Evolutionary conservation across 2,113 vertebrate genomes (phyloP), one percentile per base, ranked within the genome.

Genomic region (Ochotona princeps): DNA sequence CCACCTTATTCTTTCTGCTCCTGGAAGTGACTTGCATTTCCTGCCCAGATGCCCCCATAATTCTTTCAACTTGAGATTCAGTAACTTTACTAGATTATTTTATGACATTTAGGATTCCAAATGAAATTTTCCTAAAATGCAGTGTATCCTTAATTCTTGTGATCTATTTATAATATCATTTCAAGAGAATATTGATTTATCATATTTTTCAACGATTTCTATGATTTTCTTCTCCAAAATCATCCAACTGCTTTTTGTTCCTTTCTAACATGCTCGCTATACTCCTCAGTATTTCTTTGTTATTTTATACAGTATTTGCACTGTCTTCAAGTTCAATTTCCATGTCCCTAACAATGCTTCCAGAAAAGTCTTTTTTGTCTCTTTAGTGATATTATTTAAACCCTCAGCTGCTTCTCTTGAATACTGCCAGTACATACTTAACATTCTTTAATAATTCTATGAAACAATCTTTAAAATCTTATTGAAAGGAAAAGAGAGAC

Each of bases 31-130:
- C 88, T 76, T 89, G 49, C 38, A 60, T 96, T 93, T 90, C 75
- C 75, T 94, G 30, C 26, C 69, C 69, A 72, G n/a, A 28, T 49
- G 67, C 30, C 32, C n/a, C 38, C 32, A 61, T 57, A 26, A 57
- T 74, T 79, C 75, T 93, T 90, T 72, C 84, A 90, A 82, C 21
- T 88, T 92, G 66, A 94, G 84, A 88, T 90, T 69, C 28, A 60
- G 38, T 38, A 90, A 73, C 69, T 72, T 60, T 80, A 30, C 54
- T 65, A 72, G 30, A 65, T 85, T 82, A 61, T 61, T 28, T 94
- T 61, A 51, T 49, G 18, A 0, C 49, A 18, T 25, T 54, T 32
- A 49, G 82, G 25, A 90, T 76, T 95, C n/a, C 32, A 90, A 67
- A 76, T 70, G 30, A 92, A 94, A 90, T 5, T 60, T 67, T 87